These are phyloP conservation scores for Rhabdomys pumilio DNA, from an alignment of 2,797 vertebrate species.

Conservation along the genomic window DNA sequence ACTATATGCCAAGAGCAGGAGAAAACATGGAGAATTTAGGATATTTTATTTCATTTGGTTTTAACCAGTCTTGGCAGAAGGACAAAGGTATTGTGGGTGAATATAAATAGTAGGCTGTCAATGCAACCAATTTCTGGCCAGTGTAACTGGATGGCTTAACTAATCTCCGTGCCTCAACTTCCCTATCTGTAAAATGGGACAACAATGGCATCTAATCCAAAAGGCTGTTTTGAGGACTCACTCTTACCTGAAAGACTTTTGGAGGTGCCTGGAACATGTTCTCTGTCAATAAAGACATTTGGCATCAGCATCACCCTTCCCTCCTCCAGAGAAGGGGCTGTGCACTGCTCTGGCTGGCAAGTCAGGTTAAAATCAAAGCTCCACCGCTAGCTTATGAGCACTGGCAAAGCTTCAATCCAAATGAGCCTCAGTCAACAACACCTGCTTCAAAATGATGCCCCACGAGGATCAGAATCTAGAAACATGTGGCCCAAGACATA, in stretches of 20 bases:
- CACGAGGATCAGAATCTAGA: background rate
- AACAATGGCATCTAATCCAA: conserved; percentile 23
- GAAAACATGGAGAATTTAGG: background rate
- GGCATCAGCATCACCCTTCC: background rate
- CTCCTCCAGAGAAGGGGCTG: background rate
- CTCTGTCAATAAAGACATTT: background rate
- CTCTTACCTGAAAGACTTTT: conserved; percentile 1
- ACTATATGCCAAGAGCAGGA: background rate
- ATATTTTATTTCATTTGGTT: background rate
- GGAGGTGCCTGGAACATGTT: conserved; percentile 31
- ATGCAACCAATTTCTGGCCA: background rate
- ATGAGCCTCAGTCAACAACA: background rate
- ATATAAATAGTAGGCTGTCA: background rate
- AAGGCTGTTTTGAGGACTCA: conserved; percentile 9
- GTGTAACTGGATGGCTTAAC: background rate
- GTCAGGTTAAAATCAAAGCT: background rate
- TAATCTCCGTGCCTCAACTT: conserved; percentile 33
- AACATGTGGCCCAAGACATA: background rate
- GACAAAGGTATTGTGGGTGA: background rate
- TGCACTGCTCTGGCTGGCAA: background rate
- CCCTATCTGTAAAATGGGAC: conserved; percentile 22
- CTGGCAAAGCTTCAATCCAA: background rate
- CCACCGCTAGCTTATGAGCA: background rate
- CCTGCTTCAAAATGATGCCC: background rate
- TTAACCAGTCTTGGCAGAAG: background rate